These are phyloP conservation scores for Rallus crepitans DNA, from an alignment of 2,797 vertebrate species.

Conservation along the genomic window DNA sequence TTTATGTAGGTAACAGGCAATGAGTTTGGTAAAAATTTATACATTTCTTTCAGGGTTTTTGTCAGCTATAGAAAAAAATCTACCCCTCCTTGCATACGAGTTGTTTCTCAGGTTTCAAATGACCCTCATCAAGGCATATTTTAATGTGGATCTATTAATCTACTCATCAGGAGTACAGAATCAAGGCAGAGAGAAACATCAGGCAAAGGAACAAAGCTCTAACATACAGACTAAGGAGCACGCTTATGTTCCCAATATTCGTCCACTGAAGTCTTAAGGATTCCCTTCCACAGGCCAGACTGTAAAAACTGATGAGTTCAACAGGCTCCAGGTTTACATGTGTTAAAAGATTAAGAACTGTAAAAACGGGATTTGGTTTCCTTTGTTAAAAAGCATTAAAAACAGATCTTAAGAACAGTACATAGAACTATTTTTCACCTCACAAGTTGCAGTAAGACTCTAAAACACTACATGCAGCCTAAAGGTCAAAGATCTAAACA, in stretches of 20 bases:
- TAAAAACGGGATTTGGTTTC: not conserved
- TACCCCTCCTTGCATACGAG: not conserved
- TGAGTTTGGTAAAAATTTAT: not conserved
- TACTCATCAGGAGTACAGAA: not conserved
- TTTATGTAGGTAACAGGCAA: not conserved
- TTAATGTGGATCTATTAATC: not conserved
- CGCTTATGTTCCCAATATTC: not conserved
- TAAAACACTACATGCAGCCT: not conserved
- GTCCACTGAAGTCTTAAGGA: not conserved
- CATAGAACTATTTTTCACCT: not conserved
- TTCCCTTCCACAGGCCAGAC: not conserved
- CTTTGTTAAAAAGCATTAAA: not conserved
- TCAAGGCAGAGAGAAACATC: not conserved
- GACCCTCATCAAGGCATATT: not conserved
- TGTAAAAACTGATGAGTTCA: not conserved
- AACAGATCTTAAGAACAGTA: not conserved
- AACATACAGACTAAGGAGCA: not conserved
- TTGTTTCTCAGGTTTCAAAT: not conserved
- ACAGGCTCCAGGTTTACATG: not conserved
- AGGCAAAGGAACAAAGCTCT: accelerated
- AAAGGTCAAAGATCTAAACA: not conserved
- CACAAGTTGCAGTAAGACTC: not conserved
- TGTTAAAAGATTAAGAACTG: not conserved
- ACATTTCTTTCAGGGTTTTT: not conserved
- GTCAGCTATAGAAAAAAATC: not conserved